Percentiles rank a stretch among this genome's conserved stretches.
These are phyloP conservation scores for Cheilosia soror DNA, from an alignment of 2,888 invertebrate genomes.

Conservation along the genomic window DNA sequence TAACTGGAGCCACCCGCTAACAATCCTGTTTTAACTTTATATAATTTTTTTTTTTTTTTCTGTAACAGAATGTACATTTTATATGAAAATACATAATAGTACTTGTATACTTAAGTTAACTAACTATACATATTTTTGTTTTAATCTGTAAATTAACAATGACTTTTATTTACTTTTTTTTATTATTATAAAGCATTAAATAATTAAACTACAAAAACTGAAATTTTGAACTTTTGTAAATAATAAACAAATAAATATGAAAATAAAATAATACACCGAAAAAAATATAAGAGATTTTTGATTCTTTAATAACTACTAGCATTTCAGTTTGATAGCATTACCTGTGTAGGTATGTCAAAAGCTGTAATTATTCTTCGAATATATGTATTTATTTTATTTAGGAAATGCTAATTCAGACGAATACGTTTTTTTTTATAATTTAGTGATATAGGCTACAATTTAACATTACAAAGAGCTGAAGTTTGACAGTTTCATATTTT, in stretches of 20 bases:
- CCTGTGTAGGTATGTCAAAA: too few species aligned
- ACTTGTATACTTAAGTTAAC: constrained; percentile 42
- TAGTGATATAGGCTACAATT: too few species aligned
- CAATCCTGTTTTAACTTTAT: constrained; percentile 26
- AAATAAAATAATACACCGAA: constrained; percentile 46
- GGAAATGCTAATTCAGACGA: too few species aligned
- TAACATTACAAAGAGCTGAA: too few species aligned
- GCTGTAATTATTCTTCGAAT: too few species aligned
- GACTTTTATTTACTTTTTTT: constrained; percentile 40
- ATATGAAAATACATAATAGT: constrained; percentile 23
- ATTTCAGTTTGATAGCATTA: not conserved
- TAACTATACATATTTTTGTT: constrained; percentile 49
- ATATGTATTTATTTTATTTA: too few species aligned
- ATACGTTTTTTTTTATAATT: too few species aligned
- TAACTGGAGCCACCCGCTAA: constrained; percentile 33
- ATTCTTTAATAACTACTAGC: not conserved
- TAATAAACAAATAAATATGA: constrained; percentile 51
- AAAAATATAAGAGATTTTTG: not conserved
- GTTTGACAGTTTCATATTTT: too few species aligned
- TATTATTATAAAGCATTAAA: constrained; percentile 29
- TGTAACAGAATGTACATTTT: constrained; percentile 66
- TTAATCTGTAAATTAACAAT: constrained; percentile 67
- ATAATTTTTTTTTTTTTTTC: constrained; percentile 20
- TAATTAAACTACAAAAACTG: not conserved
- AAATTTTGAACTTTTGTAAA: constrained; percentile 62